Evolutionary conservation across 2,797 vertebrate genomes (phyloP), one percentile per base, ranked within the genome.

Genomic region (Trichosurus vulpecula): DNA sequence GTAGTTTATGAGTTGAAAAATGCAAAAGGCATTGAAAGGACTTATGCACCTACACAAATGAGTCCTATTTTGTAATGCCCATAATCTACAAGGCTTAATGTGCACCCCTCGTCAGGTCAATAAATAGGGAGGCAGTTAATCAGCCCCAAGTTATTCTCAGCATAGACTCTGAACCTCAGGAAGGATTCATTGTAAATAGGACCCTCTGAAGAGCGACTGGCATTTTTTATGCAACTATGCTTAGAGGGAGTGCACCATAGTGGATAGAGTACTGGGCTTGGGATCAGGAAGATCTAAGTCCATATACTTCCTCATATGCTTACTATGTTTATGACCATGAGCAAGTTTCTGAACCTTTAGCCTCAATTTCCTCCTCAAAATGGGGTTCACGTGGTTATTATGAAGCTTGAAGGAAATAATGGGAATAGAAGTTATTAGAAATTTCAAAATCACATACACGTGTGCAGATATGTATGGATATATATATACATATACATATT

Each of bases 1-100:
- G 96, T 97, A 98, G 96, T 98, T 98, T 95, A 95, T 97, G 93
- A 97, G 95, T 96, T 91, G 95, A 97, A 98, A 92, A 98, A 97
- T 95, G 95, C 93, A 98, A 96, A 98, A 95, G 92, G 66, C 87
- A 66, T 31, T 91, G 94, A 47, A 16, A 96, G 91, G 96, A 53
- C 93, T 91, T 92, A 92, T 1, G 12, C 54, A 97, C 97, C 0
- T 90, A 94, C 61, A 94, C 89, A 98, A 97, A 97, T 95, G 97
- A 96, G 97, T 25, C 52, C 91, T 4, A 0, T 53, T 54, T 55
- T 95, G 53, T 61, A 95, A 96, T 97, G 96, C 61, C 96, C 56
- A 1, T 90, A 93, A 97, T 96, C 93, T 93, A 93, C 11, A 47
- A 93, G 54, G 96, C 91, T 90, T 96, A 95, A 93, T 66, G 91